These are phyloP conservation scores for Astropecten irregularis DNA, from an alignment of 53 echinoderm and acorn worm species.

Conservation along the genomic window DNA sequence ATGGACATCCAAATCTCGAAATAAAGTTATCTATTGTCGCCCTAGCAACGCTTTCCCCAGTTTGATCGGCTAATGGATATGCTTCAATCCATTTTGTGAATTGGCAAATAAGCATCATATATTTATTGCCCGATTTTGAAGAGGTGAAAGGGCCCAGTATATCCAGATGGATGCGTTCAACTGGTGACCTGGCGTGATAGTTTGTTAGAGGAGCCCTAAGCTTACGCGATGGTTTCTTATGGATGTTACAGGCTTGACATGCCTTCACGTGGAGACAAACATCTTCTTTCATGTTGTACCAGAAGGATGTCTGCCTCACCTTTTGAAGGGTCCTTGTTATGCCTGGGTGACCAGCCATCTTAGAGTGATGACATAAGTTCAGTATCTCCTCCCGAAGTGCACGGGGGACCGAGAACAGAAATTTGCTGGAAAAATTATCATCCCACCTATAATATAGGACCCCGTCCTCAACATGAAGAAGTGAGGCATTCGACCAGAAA, in stretches of 20 bases:
- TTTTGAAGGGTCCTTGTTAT: neutral
- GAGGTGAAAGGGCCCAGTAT: slow-evolving; percentile 4
- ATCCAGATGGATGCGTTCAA: slow-evolving; percentile 2
- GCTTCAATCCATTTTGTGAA: slow-evolving; percentile 70
- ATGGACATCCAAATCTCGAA: slow-evolving; percentile 53
- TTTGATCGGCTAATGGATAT: slow-evolving; percentile 61
- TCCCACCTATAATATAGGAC: neutral
- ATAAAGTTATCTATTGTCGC: slow-evolving; percentile 64
- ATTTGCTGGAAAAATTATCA: neutral
- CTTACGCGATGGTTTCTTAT: slow-evolving; percentile 26
- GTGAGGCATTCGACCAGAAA: neutral
- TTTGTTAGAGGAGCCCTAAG: slow-evolving; percentile 14
- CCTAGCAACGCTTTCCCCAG: slow-evolving; percentile 33
- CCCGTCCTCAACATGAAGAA: neutral
- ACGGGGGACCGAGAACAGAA: neutral
- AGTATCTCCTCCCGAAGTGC: neutral
- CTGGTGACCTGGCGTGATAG: neutral
- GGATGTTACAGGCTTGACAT: neutral
- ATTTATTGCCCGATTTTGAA: slow-evolving; percentile 26
- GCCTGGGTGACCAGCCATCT: no score
- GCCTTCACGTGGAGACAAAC: neutral
- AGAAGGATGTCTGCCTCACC: neutral
- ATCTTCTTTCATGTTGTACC: neutral
- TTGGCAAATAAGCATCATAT: slow-evolving; percentile 43
- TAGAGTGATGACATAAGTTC: neutral